Conservation (phyloP, 1,140 invertebrate genomes). For the Neomicropteryx cornuta region DNA sequence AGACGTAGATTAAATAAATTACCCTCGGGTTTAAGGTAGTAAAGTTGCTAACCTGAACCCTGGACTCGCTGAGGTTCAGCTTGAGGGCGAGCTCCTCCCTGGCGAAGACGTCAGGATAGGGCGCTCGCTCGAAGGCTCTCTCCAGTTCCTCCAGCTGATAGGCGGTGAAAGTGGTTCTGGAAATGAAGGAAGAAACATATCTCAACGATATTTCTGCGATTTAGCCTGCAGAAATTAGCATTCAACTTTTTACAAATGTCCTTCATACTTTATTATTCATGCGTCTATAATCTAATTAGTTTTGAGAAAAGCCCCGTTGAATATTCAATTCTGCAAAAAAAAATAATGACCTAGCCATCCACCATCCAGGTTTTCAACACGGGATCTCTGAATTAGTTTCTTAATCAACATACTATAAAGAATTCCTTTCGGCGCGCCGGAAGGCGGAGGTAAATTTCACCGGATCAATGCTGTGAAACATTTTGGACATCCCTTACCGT, state of each 20-base stretch:
- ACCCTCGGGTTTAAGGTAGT: too few species aligned
- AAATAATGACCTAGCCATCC: too few species aligned
- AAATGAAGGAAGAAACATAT: constrained; percentile 18
- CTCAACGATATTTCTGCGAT: constrained; percentile 7
- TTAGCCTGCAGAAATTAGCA: constrained; percentile 16
- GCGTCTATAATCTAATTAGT: constrained; percentile 26
- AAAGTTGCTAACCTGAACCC: constrained; percentile 83
- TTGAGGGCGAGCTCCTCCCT: constrained; percentile 87
- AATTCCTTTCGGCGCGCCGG: too few species aligned
- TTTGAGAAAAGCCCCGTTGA: constrained; percentile 9
- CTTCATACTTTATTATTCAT: too few species aligned
- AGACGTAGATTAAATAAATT: too few species aligned
- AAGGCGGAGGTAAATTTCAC: too few species aligned
- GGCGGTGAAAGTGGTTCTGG: constrained; percentile 91
- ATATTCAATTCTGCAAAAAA: not conserved
- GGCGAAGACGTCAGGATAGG: constrained; percentile 94
- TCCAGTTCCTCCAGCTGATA: constrained; percentile 93
- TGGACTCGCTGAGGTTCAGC: constrained; percentile 80
- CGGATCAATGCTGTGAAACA: too few species aligned
- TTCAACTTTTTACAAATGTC: too few species aligned
- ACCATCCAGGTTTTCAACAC: too few species aligned
- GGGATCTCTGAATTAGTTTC: too few species aligned
- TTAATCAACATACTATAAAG: too few species aligned
- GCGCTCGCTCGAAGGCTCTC: constrained; percentile 85
- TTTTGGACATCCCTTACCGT: too few species aligned